phyloP scores from a whole-genome alignment of 2,888 invertebrate species.

The Bombylius major region DNA sequence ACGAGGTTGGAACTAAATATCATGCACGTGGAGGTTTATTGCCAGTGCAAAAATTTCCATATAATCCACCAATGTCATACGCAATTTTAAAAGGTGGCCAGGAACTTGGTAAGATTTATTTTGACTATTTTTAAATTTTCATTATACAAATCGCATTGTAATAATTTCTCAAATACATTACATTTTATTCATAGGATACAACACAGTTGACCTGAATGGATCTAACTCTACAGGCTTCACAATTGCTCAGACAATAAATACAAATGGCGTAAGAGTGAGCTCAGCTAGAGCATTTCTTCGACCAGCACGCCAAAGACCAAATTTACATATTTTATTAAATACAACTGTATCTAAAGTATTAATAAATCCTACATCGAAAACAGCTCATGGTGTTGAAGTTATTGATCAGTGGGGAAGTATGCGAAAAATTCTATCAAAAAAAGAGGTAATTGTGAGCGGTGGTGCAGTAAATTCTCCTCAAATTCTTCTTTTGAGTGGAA shows the following conservation, averaged over 20 bases:
- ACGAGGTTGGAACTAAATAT: slow-evolving; percentile 60
- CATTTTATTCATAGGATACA: slow-evolving; percentile 43
- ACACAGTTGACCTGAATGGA: slow-evolving; percentile 70
- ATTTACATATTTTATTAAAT: slow-evolving; percentile 73
- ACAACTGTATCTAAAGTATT: slow-evolving; percentile 66
- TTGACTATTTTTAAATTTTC: neutral
- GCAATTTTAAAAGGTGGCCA: slow-evolving; percentile 66
- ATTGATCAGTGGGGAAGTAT: slow-evolving; percentile 37
- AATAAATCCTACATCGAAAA: slow-evolving; percentile 59
- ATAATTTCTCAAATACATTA: neutral
- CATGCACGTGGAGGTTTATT: slow-evolving; percentile 67
- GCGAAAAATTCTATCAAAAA: slow-evolving; percentile 57
- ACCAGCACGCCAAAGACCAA: slow-evolving; percentile 49
- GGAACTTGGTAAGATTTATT: slow-evolving; percentile 47
- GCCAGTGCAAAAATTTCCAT: slow-evolving; percentile 69
- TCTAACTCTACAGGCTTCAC: slow-evolving; percentile 67
- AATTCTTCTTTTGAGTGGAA: slow-evolving; percentile 77
- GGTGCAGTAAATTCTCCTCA: slow-evolving; percentile 93
- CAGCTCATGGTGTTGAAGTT: slow-evolving; percentile 63
- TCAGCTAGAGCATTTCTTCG: slow-evolving; percentile 71
- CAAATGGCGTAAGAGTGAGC: slow-evolving; percentile 74
- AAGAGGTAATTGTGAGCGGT: slow-evolving; percentile 63
- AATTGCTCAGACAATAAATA: slow-evolving; percentile 78
- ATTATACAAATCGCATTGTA: neutral
- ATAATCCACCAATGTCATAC: slow-evolving; percentile 68